phyloP scores from a whole-genome alignment of 2,888 invertebrate species.

The Sesamia inferens region DNA sequence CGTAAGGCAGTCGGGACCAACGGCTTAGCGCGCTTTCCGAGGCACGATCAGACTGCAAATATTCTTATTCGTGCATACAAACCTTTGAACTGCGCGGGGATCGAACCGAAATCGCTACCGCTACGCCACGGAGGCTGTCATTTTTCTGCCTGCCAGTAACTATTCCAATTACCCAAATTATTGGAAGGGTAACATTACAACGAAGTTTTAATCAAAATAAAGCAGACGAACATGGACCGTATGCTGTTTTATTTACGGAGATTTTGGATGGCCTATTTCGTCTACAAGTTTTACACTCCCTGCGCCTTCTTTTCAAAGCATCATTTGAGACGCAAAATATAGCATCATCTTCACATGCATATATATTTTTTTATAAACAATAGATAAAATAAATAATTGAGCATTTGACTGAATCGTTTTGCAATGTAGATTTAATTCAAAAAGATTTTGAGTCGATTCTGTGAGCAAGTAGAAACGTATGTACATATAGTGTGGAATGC shows the following conservation, averaged over 20 bases:
- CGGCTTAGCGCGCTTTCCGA: no score
- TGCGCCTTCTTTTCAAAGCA: neutral
- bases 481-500: slow-evolving; percentile 54
- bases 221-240: neutral
- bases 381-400: neutral
- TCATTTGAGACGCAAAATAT: neutral
- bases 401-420: neutral
- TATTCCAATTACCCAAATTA: neutral
- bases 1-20: no score
- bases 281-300: neutral
- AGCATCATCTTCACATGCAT: no score
- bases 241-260: slow-evolving; percentile 5
- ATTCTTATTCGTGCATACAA: no score
- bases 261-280: neutral
- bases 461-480: slow-evolving; percentile 13
- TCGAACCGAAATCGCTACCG: no score
- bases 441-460: slow-evolving; percentile 15
- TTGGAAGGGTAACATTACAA: neutral
- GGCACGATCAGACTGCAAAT: no score
- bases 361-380: no score
- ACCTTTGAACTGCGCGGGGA: no score
- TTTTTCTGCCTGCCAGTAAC: neutral
- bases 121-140: no score
- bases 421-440: slow-evolving; percentile 8
- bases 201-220: neutral